phyloP scores from a whole-genome alignment of 1,140 invertebrate genomes.

The Mizuhopecten yessoensis region DNA sequence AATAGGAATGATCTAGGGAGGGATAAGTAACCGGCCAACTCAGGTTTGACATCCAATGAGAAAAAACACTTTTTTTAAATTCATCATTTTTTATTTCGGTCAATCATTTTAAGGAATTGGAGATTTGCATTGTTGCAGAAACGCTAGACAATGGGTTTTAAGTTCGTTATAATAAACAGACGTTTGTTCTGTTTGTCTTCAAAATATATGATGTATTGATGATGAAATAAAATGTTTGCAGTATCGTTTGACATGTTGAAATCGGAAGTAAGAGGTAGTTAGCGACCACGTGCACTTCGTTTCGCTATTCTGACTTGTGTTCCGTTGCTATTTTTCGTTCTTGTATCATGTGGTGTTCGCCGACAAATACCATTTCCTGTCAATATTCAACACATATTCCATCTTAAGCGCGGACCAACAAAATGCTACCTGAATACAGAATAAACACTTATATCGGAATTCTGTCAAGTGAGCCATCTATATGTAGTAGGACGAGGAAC shows the following conservation, averaged over 20 bases:
- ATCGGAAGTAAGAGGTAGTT: constrained; percentile 14
- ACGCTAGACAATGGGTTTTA: background rate
- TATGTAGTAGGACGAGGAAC: no score
- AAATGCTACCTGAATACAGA: no score
- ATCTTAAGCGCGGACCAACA: no score
- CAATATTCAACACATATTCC: background rate
- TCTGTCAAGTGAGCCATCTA: no score
- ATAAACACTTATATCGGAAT: no score
- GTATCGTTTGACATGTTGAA: constrained; percentile 34
- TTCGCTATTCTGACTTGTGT: background rate
- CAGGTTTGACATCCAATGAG: constrained; percentile 19
- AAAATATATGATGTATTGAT: background rate
- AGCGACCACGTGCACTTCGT: background rate
- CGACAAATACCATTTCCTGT: constrained; percentile 32
- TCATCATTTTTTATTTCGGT: background rate
- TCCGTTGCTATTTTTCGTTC: constrained; percentile 12
- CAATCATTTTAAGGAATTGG: background rate
- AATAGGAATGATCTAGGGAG: constrained; percentile 24
- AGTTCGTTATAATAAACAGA: constrained; percentile 29
- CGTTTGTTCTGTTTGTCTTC: constrained; percentile 21
- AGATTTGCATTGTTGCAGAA: background rate
- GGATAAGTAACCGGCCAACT: constrained; percentile 18
- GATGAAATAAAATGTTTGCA: constrained; percentile 24
- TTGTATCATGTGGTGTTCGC: background rate
- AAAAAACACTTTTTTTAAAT: constrained; percentile 19